A percentile compares a stretch with the other conserved stretches of the same genome.
Evolutionary conservation across 2,797 vertebrate species (phyloP).

Genomic region (Thaleichthys pacificus): DNA sequence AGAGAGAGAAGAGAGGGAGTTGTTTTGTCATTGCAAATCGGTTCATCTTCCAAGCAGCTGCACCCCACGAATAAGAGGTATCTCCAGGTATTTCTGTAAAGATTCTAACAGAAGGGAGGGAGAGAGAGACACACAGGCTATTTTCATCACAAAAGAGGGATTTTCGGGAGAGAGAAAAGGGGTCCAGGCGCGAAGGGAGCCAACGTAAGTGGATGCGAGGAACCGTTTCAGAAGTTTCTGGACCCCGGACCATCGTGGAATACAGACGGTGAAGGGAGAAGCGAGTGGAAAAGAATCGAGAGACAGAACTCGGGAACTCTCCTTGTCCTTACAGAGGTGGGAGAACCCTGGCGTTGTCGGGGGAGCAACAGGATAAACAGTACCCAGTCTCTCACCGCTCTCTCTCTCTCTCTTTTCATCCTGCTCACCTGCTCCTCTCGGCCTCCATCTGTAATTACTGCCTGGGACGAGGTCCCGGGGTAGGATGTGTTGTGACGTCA

Average conservation of each 20-base stretch:
- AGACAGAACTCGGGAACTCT: background rate
- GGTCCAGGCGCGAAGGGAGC: background rate
- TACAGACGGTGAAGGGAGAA: background rate
- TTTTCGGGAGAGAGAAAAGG: conserved; percentile 9
- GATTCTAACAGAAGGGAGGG: conserved; percentile 14
- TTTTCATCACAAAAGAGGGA: background rate
- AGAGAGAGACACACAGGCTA: conserved; percentile 5
- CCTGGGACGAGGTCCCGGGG: conserved; percentile 19
- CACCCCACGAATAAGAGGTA: background rate
- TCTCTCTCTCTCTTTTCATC: background rate
- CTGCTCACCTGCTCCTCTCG: conserved; percentile 10
- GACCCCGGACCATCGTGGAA: conserved; percentile 13
- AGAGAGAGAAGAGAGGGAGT: conserved; percentile 8
- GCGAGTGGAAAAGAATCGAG: background rate
- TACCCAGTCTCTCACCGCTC: conserved; percentile 2
- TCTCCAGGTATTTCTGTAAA: background rate
- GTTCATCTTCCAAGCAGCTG: conserved; percentile 37
- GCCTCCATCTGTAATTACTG: conserved; percentile 9
- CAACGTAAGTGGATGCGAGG: background rate
- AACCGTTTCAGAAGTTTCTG: conserved; percentile 1
- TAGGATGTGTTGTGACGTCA: conserved; percentile 43
- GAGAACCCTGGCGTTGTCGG: background rate
- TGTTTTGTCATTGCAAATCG: conserved; percentile 41
- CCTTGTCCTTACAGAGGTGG: background rate
- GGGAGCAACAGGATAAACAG: conserved; percentile 51